phyloP scores from a whole-genome alignment of 1,140 invertebrate genomes.

The Drosophila lini region DNA sequence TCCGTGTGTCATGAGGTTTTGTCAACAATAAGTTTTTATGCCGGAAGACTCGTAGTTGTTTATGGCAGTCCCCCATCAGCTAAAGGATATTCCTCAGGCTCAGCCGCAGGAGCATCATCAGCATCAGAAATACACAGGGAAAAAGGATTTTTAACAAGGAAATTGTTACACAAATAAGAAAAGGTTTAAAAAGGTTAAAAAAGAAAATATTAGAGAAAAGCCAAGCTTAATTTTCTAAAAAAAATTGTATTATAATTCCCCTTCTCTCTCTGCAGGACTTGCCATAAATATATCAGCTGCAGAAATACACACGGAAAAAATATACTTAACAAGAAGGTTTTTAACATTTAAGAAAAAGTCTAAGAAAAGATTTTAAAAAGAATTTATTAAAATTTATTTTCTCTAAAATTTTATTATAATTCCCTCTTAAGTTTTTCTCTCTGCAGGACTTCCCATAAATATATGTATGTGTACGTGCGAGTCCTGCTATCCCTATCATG shows the following conservation, averaged over 20 bases:
- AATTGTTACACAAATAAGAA: not conserved
- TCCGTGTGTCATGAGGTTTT: constrained; percentile 73
- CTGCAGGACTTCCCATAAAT: constrained; percentile 4
- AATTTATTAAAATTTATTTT: not conserved
- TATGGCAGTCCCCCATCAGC: constrained; percentile 59
- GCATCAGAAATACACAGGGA: constrained; percentile 17
- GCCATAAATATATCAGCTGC: no score
- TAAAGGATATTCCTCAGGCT: constrained; percentile 38
- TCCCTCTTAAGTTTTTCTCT: not conserved
- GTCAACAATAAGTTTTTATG: constrained; percentile 81
- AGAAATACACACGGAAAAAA: no score
- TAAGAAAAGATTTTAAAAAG: no score
- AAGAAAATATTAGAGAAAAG: no score
- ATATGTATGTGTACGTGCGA: constrained; percentile 4
- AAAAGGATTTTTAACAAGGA: not conserved
- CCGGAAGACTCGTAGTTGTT: constrained; percentile 75
- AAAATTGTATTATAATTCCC: no score
- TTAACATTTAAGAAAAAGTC: no score
- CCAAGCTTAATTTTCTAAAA: no score
- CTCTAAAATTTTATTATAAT: not conserved
- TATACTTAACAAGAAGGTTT: no score
- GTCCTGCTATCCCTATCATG: constrained; percentile 43
- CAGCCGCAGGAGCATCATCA: constrained; percentile 38
- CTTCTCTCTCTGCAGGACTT: no score
- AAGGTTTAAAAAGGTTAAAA: not conserved